phyloP scores from a whole-genome alignment of 1,140 invertebrate genomes.

The Lepidotrigona ventralis region DNA sequence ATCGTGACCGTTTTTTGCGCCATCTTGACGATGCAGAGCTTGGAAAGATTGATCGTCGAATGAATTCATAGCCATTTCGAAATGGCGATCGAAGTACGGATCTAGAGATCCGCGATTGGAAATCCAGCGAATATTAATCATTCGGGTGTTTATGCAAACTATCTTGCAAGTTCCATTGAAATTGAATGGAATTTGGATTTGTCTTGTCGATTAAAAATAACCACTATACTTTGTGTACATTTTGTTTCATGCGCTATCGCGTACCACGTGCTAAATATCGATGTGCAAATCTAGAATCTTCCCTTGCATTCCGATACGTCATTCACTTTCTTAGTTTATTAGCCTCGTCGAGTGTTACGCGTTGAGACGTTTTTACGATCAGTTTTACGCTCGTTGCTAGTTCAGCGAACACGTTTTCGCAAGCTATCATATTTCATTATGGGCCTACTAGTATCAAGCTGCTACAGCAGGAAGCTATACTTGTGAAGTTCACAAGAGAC shows the following conservation, averaged over 20 bases:
- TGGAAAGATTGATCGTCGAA: neutral
- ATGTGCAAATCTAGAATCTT: neutral
- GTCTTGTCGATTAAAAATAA: too few species aligned
- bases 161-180: neutral
- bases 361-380: neutral
- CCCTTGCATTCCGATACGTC: neutral
- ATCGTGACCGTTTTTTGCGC: neutral
- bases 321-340: constrained; percentile 5
- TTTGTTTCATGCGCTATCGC: too few species aligned
- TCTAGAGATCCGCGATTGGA: neutral
- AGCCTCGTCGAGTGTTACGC: neutral
- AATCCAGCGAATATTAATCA: neutral
- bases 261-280: neutral
- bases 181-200: neutral
- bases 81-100: neutral
- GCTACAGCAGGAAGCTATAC: neutral
- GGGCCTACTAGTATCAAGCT: too few species aligned
- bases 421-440: neutral
- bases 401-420: neutral
- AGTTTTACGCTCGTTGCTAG: neutral
- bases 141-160: neutral
- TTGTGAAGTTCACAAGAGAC: neutral
- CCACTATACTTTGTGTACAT: too few species aligned
- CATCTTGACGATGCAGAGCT: too few species aligned
- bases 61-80: constrained; percentile 5